Conservation (phyloP, 2,888 invertebrate genomes). For the Microdon myrmicae region DNA sequence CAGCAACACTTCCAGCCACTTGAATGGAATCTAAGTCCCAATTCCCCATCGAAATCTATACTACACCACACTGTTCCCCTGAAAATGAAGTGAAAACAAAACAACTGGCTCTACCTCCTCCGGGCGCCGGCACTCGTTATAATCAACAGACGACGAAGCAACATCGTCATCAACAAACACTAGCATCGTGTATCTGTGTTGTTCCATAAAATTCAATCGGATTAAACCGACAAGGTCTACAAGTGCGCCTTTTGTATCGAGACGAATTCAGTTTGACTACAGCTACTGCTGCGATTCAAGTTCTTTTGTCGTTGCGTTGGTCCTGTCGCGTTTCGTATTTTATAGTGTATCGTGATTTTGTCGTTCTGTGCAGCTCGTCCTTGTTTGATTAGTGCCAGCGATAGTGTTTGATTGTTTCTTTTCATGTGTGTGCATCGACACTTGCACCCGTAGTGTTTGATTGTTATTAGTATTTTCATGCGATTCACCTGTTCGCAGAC, state of each 20-base stretch:
- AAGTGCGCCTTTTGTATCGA: constrained; percentile 48
- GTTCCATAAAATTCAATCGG: constrained; percentile 51
- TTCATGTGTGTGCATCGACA: too few relatives aligned
- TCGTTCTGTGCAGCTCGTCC: constrained; percentile 7
- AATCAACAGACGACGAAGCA: constrained; percentile 3
- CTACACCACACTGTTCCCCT: too few relatives aligned
- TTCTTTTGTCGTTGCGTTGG: constrained; percentile 38
- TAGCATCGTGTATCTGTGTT: constrained; percentile 24
- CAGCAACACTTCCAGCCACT: too few relatives aligned
- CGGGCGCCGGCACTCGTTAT: constrained; percentile 1
- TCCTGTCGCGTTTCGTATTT: too few relatives aligned
- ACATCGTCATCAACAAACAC: constrained; percentile 13
- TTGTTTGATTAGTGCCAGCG: background rate
- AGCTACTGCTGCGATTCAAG: constrained; percentile 49
- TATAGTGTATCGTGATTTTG: constrained; percentile 8
- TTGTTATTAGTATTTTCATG: too few relatives aligned
- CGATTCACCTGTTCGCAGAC: too few relatives aligned
- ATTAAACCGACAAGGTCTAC: constrained; percentile 48
- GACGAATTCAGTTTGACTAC: constrained; percentile 38
- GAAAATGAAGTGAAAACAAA: too few relatives aligned
- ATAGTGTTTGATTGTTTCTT: background rate
- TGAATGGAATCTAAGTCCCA: too few relatives aligned
- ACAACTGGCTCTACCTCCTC: too few relatives aligned
- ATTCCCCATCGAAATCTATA: too few relatives aligned
- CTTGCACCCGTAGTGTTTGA: too few relatives aligned